These are phyloP conservation scores for Drosophila pseudotalamancana DNA, from an alignment of 2,888 invertebrate genomes.

Conservation along the genomic window DNA sequence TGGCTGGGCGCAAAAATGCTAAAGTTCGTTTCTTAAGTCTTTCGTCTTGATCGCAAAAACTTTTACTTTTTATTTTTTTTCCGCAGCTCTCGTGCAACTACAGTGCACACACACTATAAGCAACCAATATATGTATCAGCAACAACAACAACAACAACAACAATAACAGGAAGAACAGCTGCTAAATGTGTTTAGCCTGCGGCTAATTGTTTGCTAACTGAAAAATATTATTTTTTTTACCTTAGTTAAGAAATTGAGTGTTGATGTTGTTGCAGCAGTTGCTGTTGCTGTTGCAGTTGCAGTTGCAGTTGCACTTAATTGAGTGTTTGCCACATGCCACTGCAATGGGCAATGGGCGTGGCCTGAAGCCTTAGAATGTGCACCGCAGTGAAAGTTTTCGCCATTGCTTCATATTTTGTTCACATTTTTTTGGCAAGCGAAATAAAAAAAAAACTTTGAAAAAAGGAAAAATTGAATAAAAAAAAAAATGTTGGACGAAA, in stretches of 20 bases:
- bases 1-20: conserved; percentile 41
- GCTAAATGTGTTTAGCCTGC: conserved; percentile 26
- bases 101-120: background rate
- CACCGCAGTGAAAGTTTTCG: conserved; percentile 30
- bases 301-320: conserved; percentile 38
- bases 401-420: background rate
- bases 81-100: too few relatives aligned
- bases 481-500: conserved; percentile 26
- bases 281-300: conserved; percentile 21
- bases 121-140: conserved; percentile 19
- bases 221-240: conserved; percentile 44
- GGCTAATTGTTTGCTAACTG: conserved; percentile 66
- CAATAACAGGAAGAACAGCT: conserved; percentile 5
- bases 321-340: conserved; percentile 12
- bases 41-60: conserved; percentile 61
- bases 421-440: background rate
- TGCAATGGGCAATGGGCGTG: conserved; percentile 21
- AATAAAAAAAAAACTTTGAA: background rate
- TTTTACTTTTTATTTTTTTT: conserved; percentile 46
- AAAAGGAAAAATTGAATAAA: conserved; percentile 5
- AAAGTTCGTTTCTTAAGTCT: conserved; percentile 76
- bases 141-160: conserved; percentile 10
- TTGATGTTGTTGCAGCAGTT: conserved; percentile 21
- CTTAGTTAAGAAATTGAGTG: conserved; percentile 5
- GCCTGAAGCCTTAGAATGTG: conserved; percentile 27